Percentiles rank a stretch among this genome's conserved stretches.
These are phyloP conservation scores for Thera britannica DNA, from an alignment of 2,888 invertebrate species.

Conservation along the genomic window DNA sequence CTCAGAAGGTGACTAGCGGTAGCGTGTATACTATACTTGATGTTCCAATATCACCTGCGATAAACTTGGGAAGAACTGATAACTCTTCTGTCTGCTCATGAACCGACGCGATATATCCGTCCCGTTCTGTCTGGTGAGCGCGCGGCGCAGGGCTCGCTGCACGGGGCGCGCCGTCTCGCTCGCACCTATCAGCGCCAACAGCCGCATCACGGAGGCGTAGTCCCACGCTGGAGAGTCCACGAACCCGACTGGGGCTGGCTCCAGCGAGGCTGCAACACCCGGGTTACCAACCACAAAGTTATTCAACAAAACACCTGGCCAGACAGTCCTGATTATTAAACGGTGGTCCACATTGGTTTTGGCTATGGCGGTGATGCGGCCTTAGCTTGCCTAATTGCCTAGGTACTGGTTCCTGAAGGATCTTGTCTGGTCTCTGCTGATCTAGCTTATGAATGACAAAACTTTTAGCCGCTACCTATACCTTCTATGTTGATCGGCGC, in stretches of 20 bases:
- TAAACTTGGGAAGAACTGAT: constrained; percentile 58
- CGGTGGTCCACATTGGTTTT: no score
- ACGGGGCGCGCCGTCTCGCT: constrained; percentile 49
- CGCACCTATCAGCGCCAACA: constrained; percentile 53
- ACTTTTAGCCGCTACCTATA: constrained; percentile 35
- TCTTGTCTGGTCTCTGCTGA: no score
- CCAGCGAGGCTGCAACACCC: constrained; percentile 48
- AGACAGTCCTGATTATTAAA: no score
- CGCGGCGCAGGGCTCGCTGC: constrained; percentile 42
- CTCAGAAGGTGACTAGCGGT: no score
- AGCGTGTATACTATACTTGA: no score
- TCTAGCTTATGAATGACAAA: no score
- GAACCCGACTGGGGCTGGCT: constrained; percentile 52
- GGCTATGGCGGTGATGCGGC: no score
- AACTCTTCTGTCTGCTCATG: constrained; percentile 45
- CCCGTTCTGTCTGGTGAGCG: constrained; percentile 27
- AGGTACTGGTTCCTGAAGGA: no score
- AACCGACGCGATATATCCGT: constrained; percentile 40
- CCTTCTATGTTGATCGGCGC: constrained; percentile 54
- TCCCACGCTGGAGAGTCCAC: constrained; percentile 59
- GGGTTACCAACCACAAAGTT: no score
- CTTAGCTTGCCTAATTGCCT: no score
- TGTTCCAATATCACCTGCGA: constrained; percentile 40
- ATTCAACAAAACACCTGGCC: no score
- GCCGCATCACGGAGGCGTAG: constrained; percentile 53